Evolutionary conservation across 2,888 invertebrate genomes (phyloP), one percentile per base, ranked within the genome.

Genomic region (Dilophus febrilis): DNA sequence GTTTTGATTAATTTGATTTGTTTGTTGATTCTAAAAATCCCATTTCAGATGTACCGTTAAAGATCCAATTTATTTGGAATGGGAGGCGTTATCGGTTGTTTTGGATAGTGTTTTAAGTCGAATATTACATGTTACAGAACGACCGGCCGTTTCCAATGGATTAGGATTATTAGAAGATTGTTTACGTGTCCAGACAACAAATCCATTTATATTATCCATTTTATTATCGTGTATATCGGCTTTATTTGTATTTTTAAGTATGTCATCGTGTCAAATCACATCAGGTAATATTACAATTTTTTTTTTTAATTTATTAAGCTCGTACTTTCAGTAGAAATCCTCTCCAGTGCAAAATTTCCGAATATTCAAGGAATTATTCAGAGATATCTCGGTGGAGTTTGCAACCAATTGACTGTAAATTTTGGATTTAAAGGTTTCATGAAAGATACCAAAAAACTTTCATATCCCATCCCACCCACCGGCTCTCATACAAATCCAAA

Each of bases 221-320:
- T 61, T 88, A 41, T 65, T 94, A n/a, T 91, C 91, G 0, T 86
- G 88, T 61, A 80, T 92, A 47, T 92, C 91, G 2, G 85, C 90
- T 0, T 68, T 92, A 3, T 90, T 91, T 58, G 84, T 88, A 22
- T 91, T 90, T 64, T 70, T 92, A 17, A 84, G 83, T 53, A 83
- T 86, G 72, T 82, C 85, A 0, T 82, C 84, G 30, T 82, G 82
- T 49, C 82, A 83, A 51, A 71, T 82, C 45, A 76, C 77, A 1
- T 48, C 58, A 28, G 63, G 58, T 36, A 40, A 37, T 26, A 35
- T 11, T 31, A 30, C 22, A 36, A 30, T 40, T 31, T 38, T 8
- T 7, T 13, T 41, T 36, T 26, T 13, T 32, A 11, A 12, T 26
- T 17, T 26, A n/a, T 30, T 39, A 17, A 40, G 30, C 3, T 12